Evolutionary conservation across 2,888 invertebrate species (phyloP).

Genomic region (Cordylochernes scorpioides): DNA sequence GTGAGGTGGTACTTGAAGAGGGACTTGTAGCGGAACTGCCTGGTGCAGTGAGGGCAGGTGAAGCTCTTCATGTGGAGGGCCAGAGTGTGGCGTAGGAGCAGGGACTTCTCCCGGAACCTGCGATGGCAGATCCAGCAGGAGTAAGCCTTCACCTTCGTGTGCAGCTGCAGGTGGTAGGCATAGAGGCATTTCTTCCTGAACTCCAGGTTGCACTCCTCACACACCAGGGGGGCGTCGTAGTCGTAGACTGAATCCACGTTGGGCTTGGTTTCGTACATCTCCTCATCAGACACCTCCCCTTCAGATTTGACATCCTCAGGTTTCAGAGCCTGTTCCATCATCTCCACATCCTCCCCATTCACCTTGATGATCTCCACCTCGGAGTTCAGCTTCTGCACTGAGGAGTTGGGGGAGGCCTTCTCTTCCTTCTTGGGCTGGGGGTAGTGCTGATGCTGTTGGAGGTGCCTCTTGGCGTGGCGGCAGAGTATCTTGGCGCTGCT

Average conservation of each 20-base stretch:
- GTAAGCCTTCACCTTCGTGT: conserved; percentile 3
- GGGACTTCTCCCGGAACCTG: conserved; percentile 2
- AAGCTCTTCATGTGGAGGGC: conserved; percentile 4
- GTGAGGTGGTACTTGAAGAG: conserved; percentile 3
- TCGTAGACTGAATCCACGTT: not conserved
- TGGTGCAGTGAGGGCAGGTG: conserved; percentile 2
- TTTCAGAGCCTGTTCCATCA: too few relatives aligned
- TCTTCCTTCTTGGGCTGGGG: not conserved
- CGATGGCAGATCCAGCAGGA: conserved; percentile 2
- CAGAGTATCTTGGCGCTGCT: not conserved
- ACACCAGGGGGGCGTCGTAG: not conserved
- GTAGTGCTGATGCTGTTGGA: not conserved
- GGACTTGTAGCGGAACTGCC: conserved; percentile 2
- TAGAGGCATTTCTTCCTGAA: conserved; percentile 1
- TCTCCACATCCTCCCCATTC: not conserved
- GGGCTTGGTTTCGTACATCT: not conserved
- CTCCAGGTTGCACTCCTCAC: conserved; percentile 3
- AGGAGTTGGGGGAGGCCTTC: not conserved
- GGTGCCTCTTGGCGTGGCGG: not conserved
- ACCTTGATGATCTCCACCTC: not conserved
- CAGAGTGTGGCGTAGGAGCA: conserved; percentile 4
- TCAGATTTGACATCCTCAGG: not conserved
- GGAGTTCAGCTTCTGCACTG: not conserved
- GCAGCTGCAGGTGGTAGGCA: conserved; percentile 6
- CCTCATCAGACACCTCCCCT: not conserved